Conservation (phyloP, 2,888 invertebrate species). For the Apantesis nais region DNA sequence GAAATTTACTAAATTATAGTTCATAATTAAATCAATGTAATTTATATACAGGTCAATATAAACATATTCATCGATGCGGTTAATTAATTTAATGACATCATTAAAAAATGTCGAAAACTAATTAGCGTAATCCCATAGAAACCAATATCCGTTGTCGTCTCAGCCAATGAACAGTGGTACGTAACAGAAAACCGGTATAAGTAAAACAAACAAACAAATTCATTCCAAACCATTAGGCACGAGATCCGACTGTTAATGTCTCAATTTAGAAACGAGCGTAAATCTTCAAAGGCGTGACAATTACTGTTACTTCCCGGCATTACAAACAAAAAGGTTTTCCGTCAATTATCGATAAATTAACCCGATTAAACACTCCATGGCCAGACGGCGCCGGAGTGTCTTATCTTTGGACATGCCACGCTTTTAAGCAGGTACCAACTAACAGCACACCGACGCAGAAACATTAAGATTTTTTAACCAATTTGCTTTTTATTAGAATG, state of each 20-base stretch:
- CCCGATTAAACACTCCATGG: constrained; percentile 82
- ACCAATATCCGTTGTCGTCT: constrained; percentile 55
- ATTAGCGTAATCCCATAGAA: constrained; percentile 62
- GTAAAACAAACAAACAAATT: constrained; percentile 84
- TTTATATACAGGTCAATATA: constrained; percentile 20
- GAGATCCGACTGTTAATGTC: constrained; percentile 85
- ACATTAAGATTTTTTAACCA: constrained; percentile 76
- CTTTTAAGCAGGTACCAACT: constrained; percentile 82
- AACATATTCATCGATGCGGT: constrained; percentile 33
- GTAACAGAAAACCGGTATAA: constrained; percentile 75
- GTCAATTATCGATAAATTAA: constrained; percentile 86
- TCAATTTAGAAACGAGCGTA: constrained; percentile 85
- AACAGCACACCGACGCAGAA: constrained; percentile 68
- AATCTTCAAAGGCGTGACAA: constrained; percentile 86
- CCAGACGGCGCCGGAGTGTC: constrained; percentile 81
- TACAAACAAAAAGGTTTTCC: constrained; percentile 85
- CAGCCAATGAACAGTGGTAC: constrained; percentile 54
- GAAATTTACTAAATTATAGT: background rate
- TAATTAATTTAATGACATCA: constrained; percentile 39
- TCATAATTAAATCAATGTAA: background rate
- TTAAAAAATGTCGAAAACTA: constrained; percentile 52
- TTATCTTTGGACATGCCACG: constrained; percentile 83
- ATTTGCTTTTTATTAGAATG: constrained; percentile 79
- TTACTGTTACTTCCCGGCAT: constrained; percentile 85
- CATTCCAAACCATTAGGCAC: constrained; percentile 85